Evolutionary conservation across 1,140 invertebrate genomes (phyloP), one percentile per base, ranked within the genome.

Genomic region (Procambarus virginalis): DNA sequence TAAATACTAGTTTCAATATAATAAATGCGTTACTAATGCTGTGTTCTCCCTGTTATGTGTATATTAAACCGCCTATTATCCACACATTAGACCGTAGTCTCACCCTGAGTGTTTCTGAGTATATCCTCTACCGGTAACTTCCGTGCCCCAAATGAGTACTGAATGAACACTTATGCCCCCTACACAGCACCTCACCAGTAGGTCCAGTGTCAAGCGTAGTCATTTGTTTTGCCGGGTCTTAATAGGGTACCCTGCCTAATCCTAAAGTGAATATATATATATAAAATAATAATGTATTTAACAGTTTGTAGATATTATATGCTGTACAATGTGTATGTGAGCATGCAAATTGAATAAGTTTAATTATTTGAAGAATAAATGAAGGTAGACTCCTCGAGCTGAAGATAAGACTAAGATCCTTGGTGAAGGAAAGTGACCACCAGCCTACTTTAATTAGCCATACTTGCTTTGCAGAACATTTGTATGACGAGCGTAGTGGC

Each of bases 141-240:
- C 4, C 22, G 68, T 73, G 68, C n/a, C 46, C 64, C 4, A 84
- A 8, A 55, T 9, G 12, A n/a, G 46, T 73, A 70, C 58, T 84
- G 82, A 70, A 70, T 84, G 82, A 84, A 84, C 82, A 84, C 82
- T 84, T 51, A 84, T 68, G 60, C 58, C 82, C 64, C 60, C 34
- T 34, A 34, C 34, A 68, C 51, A 12, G 51, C 8, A 55, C 8
- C 12, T 55, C 51, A 55, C 51, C 51, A 55, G 8, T 12, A 55
- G 51, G 51, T 55, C 8, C 51, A 55, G 51, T 55, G 51, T 5
- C 51, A 55, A 55, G 51, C 51, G 34, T 34, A 55, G 51, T 55
- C 51, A 55, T 55, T 55, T 55, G 51, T 55, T 55, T 55, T 55
- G 51, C 51, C 12, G 51, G 51, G 51, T 55, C 51, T 55, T 55